Conservation (phyloP, 2,888 invertebrate species). For the Meteorus colon region DNA sequence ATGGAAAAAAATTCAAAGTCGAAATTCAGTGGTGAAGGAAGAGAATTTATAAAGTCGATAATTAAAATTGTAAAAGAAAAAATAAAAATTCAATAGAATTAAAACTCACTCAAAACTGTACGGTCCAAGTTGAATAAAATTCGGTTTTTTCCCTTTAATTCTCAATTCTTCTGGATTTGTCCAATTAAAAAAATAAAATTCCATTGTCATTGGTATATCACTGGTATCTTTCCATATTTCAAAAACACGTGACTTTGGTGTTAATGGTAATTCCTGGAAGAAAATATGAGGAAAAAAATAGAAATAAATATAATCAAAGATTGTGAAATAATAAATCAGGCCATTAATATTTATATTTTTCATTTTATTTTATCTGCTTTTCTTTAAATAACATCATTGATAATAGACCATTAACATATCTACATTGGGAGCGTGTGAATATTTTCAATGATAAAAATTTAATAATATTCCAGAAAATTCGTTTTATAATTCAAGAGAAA, state of each 20-base stretch:
- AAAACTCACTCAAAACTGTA: slow-evolving; percentile 71
- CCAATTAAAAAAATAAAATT: slow-evolving; percentile 87
- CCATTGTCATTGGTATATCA: slow-evolving; percentile 77
- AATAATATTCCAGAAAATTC: too few species aligned
- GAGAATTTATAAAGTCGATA: too few species aligned
- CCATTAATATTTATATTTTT: too few species aligned
- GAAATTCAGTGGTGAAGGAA: too few species aligned
- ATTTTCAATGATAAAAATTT: too few species aligned
- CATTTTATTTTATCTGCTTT: too few species aligned
- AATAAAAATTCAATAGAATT: slow-evolving; percentile 10
- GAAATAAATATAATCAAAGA: slow-evolving; percentile 17
- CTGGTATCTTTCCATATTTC: slow-evolving; percentile 82
- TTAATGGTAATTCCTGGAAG: slow-evolving; percentile 79
- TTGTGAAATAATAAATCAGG: not conserved
- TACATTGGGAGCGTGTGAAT: too few species aligned
- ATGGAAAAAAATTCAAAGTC: too few species aligned
- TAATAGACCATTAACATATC: too few species aligned
- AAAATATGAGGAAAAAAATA: slow-evolving; percentile 11
- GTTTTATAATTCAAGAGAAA: too few species aligned
- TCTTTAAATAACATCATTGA: too few species aligned
- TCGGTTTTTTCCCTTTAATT: slow-evolving; percentile 77
- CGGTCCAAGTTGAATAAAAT: slow-evolving; percentile 73
- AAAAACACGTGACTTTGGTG: slow-evolving; percentile 78
- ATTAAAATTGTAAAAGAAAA: too few species aligned
- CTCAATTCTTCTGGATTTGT: slow-evolving; percentile 80